Evolutionary conservation across 2,113 vertebrate species (phyloP).

Genomic region (Brienomyrus longianalis): DNA sequence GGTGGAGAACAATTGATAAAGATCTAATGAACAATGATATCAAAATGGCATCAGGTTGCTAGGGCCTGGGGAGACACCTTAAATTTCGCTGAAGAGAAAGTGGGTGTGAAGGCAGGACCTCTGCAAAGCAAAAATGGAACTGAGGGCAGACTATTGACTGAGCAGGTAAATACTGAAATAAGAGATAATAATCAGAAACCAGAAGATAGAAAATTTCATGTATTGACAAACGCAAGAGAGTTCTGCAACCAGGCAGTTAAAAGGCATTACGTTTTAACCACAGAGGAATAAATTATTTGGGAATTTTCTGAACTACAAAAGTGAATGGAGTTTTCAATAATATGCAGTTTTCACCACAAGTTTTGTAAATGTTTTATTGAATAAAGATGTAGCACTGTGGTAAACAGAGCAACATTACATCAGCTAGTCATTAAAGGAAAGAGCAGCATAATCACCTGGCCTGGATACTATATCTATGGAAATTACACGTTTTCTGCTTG

Average conservation of each 20-base stretch:
- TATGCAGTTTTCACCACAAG: not conserved
- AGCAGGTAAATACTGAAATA: conserved; percentile 33
- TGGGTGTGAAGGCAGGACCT: conserved; percentile 29
- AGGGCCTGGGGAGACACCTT: conserved; percentile 16
- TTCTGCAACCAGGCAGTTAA: not conserved
- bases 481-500: not conserved
- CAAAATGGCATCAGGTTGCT: conserved; percentile 51
- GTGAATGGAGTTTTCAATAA: not conserved
- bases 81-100: conserved; percentile 30
- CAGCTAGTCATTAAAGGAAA: not conserved
- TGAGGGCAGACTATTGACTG: conserved; percentile 37
- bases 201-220: conserved; percentile 37
- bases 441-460: not conserved
- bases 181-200: conserved; percentile 40
- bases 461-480: not conserved
- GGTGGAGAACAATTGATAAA: conserved; percentile 71
- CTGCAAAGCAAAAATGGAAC: conserved; percentile 29
- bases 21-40: conserved; percentile 74
- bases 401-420: not conserved
- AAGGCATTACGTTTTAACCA: not conserved
- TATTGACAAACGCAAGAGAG: not conserved
- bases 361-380: not conserved
- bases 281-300: not conserved
- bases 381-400: not conserved
- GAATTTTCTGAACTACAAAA: not conserved